These are phyloP conservation scores for Tupaia chinensis DNA, from an alignment of 2,113 vertebrate species.

Conservation along the genomic window DNA sequence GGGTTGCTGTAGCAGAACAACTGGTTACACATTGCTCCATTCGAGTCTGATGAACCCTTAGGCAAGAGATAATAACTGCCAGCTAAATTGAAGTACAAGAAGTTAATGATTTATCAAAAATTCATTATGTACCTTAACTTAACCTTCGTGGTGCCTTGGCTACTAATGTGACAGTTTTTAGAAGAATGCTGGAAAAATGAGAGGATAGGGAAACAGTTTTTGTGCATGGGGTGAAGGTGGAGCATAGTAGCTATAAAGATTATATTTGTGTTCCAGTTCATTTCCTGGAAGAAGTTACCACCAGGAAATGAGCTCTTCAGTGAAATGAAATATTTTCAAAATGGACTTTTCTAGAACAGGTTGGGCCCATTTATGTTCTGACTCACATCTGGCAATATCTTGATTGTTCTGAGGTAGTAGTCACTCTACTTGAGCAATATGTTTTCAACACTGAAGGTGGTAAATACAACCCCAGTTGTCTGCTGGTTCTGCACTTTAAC, in stretches of 20 bases:
- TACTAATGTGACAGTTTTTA: neutral
- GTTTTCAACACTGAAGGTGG: constrained; percentile 54
- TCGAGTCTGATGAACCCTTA: constrained; percentile 78
- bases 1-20: constrained; percentile 82
- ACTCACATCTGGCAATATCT: constrained; percentile 17
- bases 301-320: neutral
- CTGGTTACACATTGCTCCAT: constrained; percentile 76
- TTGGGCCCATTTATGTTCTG: neutral
- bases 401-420: constrained; percentile 62
- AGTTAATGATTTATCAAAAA: constrained; percentile 68
- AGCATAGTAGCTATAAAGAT: neutral
- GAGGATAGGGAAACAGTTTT: neutral
- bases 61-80: constrained; percentile 71
- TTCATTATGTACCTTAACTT: constrained; percentile 22
- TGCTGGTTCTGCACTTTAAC: constrained; percentile 77
- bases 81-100: constrained; percentile 48
- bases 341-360: neutral
- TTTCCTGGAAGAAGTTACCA: constrained; percentile 5
- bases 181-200: neutral
- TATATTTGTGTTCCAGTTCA: neutral
- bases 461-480: constrained; percentile 65
- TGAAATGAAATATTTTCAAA: neutral
- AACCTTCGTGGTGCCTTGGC: constrained; percentile 5
- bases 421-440: constrained; percentile 71
- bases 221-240: neutral